Percentiles rank a stretch among this genome's conserved stretches.
Evolutionary conservation across 1,140 invertebrate genomes (phyloP).

Genomic region (Bursaphelenchus mucronatus): DNA sequence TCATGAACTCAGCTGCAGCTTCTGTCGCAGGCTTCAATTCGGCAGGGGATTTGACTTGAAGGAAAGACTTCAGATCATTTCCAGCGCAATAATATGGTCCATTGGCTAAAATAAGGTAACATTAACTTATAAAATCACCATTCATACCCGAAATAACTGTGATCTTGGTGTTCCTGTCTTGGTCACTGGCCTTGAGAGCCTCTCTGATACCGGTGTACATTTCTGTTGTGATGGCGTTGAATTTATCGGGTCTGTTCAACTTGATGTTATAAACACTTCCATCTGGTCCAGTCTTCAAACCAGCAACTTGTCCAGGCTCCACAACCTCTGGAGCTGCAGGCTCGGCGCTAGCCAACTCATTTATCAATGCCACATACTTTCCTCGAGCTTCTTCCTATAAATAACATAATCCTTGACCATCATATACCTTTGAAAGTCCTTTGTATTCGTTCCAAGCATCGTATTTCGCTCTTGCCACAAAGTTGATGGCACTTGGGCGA

Average conservation of each 20-base stretch:
- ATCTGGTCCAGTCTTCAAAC: constrained; percentile 20
- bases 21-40: constrained; percentile 62
- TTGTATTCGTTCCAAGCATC: constrained; percentile 65
- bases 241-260: constrained; percentile 42
- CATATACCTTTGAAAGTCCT: constrained; percentile 25
- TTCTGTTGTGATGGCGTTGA: constrained; percentile 41
- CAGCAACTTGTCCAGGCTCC: neutral
- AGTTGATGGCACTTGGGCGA: constrained; percentile 67
- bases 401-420: neutral
- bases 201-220: constrained; percentile 38
- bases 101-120: constrained; percentile 15
- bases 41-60: constrained; percentile 52
- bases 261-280: constrained; percentile 37
- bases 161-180: constrained; percentile 30
- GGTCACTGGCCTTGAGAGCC: constrained; percentile 28
- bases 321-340: neutral
- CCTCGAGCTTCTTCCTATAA: constrained; percentile 37
- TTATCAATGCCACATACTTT: constrained; percentile 39
- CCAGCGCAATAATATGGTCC: constrained; percentile 68
- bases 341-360: constrained; percentile 12
- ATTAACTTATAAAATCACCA: neutral
- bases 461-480: constrained; percentile 69
- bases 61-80: constrained; percentile 73
- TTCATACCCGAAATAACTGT: constrained; percentile 39
- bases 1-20: constrained; percentile 59